Percentiles rank a stretch among this genome's conserved stretches.
These are phyloP conservation scores for Sciaenops ocellatus DNA, from an alignment of 2,797 vertebrate species.

Conservation along the genomic window DNA sequence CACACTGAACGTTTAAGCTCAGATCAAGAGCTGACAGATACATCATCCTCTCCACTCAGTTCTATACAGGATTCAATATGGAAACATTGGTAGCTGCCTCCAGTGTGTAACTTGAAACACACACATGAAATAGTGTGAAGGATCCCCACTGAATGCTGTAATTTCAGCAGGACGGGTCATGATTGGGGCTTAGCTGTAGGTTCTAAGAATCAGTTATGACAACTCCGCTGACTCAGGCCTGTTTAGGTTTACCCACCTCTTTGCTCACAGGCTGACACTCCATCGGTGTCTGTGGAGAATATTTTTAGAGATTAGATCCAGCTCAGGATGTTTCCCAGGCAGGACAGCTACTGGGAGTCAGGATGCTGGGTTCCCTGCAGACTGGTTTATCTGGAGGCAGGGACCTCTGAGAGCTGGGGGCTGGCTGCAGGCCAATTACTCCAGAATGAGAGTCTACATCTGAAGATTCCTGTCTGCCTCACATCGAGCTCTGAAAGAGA, in stretches of 20 bases:
- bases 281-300: neutral
- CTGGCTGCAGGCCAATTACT: neutral
- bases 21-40: neutral
- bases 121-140: neutral
- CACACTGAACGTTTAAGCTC: neutral
- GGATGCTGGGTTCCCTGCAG: neutral
- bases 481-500: neutral
- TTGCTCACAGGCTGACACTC: neutral
- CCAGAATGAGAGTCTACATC: neutral
- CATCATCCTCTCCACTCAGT: no score
- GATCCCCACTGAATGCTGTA: neutral
- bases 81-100: neutral
- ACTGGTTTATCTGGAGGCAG: neutral
- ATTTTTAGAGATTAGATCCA: neutral
- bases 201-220: neutral
- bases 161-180: neutral
- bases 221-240: neutral
- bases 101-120: neutral
- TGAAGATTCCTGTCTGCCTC: neutral
- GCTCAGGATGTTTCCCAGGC: neutral
- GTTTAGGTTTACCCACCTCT: neutral
- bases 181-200: neutral
- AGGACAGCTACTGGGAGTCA: neutral
- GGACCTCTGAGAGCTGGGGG: neutral
- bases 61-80: neutral